Evolutionary conservation across 2,113 vertebrate species (phyloP), one percentile per base, ranked within the genome.

Genomic region (Fukomys damarensis): DNA sequence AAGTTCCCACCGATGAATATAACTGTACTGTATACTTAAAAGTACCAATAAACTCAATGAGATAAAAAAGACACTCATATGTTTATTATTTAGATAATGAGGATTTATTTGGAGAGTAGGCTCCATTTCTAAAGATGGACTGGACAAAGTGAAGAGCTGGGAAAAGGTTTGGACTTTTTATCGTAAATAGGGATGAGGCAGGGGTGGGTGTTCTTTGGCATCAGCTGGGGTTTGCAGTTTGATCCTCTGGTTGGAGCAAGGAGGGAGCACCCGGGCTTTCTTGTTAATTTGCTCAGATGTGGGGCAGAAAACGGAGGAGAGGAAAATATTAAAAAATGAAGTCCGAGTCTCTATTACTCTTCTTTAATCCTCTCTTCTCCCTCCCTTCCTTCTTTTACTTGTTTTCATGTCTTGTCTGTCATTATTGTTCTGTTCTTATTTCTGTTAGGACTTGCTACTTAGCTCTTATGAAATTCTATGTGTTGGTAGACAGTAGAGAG

Each of bases 181-280:
- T 61, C n/a, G 32, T 28, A 13, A 13, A 7, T 65, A 20, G 1
- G 0, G 12, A 10, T 35, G 28, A 1, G 13, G 2, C 0, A 6
- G 16, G 8, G 13, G 4, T 30, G 4, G 38, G 8, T 9, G 5
- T 32, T 46, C 32, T 30, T 38, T 63, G 79, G 5, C 22, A n/a
- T 11, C 41, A 20, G 10, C 7, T 58, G 17, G 7, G 19, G 5
- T 14, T 65, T 54, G 7, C 5, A 12, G 20, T 82, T 41, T 28
- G 26, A 22, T 54, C 1, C 5, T 88, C 35, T 28, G 32, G 26
- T 19, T 80, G 46, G 10, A 16, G 16, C 3, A 14, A 79, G 8
- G 9, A 76, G 3, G 5, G 11, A 41, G 2, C 13, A 63, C 0
- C 3, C 8, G 43, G 43, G 13, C 13, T 41, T 81, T 81, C 65